Base-by-base conservation (phyloP, 2,888 invertebrate species). In the Cataglyphis livida region DNA sequence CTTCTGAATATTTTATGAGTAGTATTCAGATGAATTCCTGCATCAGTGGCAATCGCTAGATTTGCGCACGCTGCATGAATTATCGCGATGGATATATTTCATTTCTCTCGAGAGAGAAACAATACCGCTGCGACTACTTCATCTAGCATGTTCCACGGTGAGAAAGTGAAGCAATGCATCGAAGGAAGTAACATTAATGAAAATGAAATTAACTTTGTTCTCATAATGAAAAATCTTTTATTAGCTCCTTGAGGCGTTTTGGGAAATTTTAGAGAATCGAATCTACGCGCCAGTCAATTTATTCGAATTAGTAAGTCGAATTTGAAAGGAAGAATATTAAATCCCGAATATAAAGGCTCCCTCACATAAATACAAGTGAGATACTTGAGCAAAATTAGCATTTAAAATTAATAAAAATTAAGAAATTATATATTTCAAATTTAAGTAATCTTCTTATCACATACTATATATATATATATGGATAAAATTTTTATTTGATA, bases 1-100 rank as follows among this genome's bases (percentile, higher is more conserved):
- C 71, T 64, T 25, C 62, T 88, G 89, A 91, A 91, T 91, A 89
- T 86, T 91, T 90, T 62, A 91, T 71, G 89, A 89, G 85, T 79
- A 68, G 87, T 81, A 81, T 85, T 68, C 85, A 84, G 88, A 90
- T 89, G 87, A 85, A 88, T 89, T 84, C 84, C 87, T 82, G 78
- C 83, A 83, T 85, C 85, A 88, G 86, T 82, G 86, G 75, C 81
- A 81, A 81, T 85, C 85, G 82, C 44, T 62, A 62, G 59, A 25
- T 25, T 25, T 57, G 70, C 78, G 54, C 70, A 68, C 41, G 62
- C 64, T 12, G 71, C 74, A 78, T 84, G 78, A 85, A 89, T 89
- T 88, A 89, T 87, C 88, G 70, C 64, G 86, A 91, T 89, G 89
- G 86, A 87, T 88, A 90, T 88, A 88, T 87, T 86, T 85, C 83